Percentiles rank a stretch among this genome's conserved stretches.
These are phyloP conservation scores for Rhinophrynus dorsalis DNA, from an alignment of 2,797 vertebrate genomes.

Conservation along the genomic window DNA sequence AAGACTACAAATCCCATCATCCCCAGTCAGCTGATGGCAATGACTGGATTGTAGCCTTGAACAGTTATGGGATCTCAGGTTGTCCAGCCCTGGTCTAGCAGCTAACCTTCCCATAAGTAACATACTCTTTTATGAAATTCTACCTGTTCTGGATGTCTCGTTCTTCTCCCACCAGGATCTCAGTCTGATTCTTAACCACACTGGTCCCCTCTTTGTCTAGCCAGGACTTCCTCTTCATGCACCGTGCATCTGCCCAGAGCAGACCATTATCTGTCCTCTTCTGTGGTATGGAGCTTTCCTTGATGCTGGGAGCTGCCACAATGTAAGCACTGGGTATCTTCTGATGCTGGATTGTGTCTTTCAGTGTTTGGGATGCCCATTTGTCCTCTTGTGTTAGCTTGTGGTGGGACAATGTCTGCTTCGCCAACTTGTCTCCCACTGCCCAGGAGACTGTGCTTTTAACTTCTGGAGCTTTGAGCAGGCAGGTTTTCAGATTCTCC, in stretches of 20 bases:
- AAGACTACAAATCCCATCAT: no score
- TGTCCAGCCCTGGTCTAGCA: no score
- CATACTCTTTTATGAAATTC: not conserved
- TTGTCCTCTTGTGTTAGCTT: slow-evolving; percentile 56
- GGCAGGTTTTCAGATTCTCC: slow-evolving; percentile 70
- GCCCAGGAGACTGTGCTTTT: slow-evolving; percentile 68
- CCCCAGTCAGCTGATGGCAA: no score
- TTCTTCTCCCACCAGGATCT: not conserved
- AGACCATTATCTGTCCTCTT: slow-evolving; percentile 27
- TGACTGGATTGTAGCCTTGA: no score
- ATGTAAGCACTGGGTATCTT: slow-evolving; percentile 22
- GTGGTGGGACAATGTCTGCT: not conserved
- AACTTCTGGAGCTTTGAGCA: slow-evolving; percentile 80
- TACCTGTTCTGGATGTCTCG: slow-evolving; percentile 15
- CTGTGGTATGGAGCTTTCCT: slow-evolving; percentile 5
- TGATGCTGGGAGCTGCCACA: not conserved
- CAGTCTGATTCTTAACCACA: not conserved
- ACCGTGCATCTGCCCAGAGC: slow-evolving; percentile 39
- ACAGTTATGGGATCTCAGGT: no score
- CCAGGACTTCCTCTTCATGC: slow-evolving; percentile 59
- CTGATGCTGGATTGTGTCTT: slow-evolving; percentile 41
- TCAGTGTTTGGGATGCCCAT: slow-evolving; percentile 59
- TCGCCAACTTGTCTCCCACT: slow-evolving; percentile 16
- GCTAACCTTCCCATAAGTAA: no score
- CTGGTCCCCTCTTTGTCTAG: slow-evolving; percentile 1